Base-by-base conservation (phyloP, 2,797 vertebrate species). In the Phoxinus dragarum region DNA sequence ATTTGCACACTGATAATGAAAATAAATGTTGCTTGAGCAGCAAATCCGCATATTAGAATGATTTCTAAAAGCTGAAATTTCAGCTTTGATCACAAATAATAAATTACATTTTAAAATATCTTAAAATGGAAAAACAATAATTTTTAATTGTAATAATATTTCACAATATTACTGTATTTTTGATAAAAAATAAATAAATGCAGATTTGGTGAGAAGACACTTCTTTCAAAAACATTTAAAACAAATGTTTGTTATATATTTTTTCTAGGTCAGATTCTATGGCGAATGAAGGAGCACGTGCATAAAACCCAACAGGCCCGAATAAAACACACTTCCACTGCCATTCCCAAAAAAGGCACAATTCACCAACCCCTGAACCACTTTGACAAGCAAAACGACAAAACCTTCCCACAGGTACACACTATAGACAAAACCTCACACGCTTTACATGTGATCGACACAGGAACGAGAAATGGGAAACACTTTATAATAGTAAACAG, bases 341-440 rank as follows among this genome's bases (percentile, higher is more conserved):
- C 40, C 5, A 88, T 85, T 2, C 89, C 93, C 38, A 92, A 78
- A 72, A 88, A 91, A 79, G 93, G 92, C 17, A 19, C 27, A 27
- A 85, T 95, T 27, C 79, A 88, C 1, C 97, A 97, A 87, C 93
- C 88, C 0, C 94, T 97, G 83, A 93, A 97, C 87, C 96, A 97
- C 90, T 97, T 97, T 81, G 93, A 95, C 66, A 23, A 88, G 0
- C 92, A 92, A 1, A 90, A 92, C 16, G 8, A 11, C 0, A 54
- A 87, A 5, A 93, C 92, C 3, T 95, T 96, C 85, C 87, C 92
- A 77, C 97, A 97, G 96, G 97, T 97, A 73, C 61, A 14, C 23
- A 23, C 23, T 6, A 19, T 0, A 16, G 3, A 82, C 44, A 42
- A 5, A 4, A 21, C 12, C 52, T 61, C 40, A 12, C 77, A 23